These are phyloP conservation scores for Drosophila yooni DNA, from an alignment of 2,888 invertebrate genomes.

Conservation along the genomic window DNA sequence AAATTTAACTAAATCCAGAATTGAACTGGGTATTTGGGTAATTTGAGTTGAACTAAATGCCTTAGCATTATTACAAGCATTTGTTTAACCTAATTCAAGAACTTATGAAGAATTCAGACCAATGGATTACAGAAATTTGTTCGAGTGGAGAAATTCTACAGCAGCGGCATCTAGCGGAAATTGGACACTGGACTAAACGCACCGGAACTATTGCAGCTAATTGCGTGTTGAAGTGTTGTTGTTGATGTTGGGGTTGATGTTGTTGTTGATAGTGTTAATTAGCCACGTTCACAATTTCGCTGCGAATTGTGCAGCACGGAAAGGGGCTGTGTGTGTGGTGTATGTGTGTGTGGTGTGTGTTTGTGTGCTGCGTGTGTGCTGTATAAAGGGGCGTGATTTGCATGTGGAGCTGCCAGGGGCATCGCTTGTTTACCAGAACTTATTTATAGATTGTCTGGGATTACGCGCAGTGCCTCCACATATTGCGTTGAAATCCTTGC, in stretches of 20 bases:
- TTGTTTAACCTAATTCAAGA: not conserved
- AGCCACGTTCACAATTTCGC: slow-evolving; percentile 30
- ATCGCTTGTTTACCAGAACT: slow-evolving; percentile 53
- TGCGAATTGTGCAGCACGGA: slow-evolving; percentile 30
- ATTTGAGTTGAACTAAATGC: not conserved
- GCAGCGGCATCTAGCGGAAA: slow-evolving; percentile 32
- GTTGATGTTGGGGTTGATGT: slow-evolving; percentile 17
- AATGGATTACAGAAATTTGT: not conserved
- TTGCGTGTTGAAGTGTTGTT: slow-evolving; percentile 21
- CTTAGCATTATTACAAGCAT: not conserved
- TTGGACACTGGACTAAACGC: slow-evolving; percentile 5
- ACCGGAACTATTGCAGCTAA: slow-evolving; percentile 21
- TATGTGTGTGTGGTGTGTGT: slow-evolving; percentile 14
- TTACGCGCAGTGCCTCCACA: slow-evolving; percentile 17
- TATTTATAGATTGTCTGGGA: slow-evolving; percentile 73
- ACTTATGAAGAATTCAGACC: not conserved
- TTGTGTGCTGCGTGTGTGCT: slow-evolving; percentile 10
- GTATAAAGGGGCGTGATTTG: slow-evolving; percentile 10
- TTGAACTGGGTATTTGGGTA: not conserved
- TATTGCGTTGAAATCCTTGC: slow-evolving; percentile 12
- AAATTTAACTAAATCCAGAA: not conserved
- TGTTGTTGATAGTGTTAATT: slow-evolving; percentile 44
- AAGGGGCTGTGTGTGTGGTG: slow-evolving; percentile 10
- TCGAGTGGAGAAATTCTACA: not conserved
- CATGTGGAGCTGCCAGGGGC: slow-evolving; percentile 19